Percentiles rank a stretch among this genome's conserved stretches.
These are phyloP conservation scores for Dorcus hopei DNA, from an alignment of 2,888 invertebrate species.

Conservation along the genomic window DNA sequence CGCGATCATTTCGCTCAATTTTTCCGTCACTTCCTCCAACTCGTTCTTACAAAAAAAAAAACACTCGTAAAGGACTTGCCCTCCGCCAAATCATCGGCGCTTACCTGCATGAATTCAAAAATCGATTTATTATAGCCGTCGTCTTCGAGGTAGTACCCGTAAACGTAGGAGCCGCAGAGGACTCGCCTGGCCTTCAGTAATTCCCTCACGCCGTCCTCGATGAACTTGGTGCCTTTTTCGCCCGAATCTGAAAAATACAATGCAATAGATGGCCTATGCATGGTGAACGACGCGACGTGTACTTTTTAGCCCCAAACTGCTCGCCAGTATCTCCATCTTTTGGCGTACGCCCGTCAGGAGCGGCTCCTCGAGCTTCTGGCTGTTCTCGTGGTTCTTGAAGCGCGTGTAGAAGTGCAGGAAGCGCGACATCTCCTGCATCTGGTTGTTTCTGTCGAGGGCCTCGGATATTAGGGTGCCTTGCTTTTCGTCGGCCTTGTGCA, in stretches of 20 bases:
- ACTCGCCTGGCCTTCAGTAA: conserved; percentile 61
- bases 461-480: conserved; percentile 57
- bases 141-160: conserved; percentile 64
- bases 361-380: conserved; percentile 61
- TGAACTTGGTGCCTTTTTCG: conserved; percentile 54
- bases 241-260: conserved; percentile 38
- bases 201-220: conserved; percentile 63
- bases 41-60: conserved; percentile 53
- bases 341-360: conserved; percentile 57
- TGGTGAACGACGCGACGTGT: conserved; percentile 29
- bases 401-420: conserved; percentile 66
- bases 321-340: conserved; percentile 61
- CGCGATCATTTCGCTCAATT: conserved; percentile 63
- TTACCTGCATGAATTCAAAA: conserved; percentile 67
- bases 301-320: conserved; percentile 48
- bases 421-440: conserved; percentile 61
- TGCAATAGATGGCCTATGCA: too few species aligned
- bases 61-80: neutral
- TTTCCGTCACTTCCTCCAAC: conserved; percentile 63
- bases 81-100: neutral
- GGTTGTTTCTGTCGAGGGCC: conserved; percentile 56
- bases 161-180: conserved; percentile 65
- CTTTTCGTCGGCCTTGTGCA: conserved; percentile 60
- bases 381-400: conserved; percentile 64
- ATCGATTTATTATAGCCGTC: conserved; percentile 64